Percentiles rank a stretch among this genome's conserved stretches.
phyloP scores from a whole-genome alignment of 1,140 invertebrate species.

The Cyclargus thomasi region DNA sequence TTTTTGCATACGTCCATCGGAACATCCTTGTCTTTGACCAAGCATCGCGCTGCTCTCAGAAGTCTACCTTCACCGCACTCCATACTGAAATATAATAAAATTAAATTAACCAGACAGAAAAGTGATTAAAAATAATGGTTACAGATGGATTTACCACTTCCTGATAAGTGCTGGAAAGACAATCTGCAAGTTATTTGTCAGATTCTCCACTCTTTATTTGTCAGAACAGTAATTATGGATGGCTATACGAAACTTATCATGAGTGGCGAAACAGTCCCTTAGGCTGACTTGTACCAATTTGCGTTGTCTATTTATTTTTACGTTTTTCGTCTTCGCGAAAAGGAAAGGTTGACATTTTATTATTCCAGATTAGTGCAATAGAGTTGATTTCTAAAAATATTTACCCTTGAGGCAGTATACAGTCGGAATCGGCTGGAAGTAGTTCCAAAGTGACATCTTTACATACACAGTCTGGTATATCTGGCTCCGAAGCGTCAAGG shows the following conservation, averaged over 20 bases:
- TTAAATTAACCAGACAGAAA: too few relatives aligned
- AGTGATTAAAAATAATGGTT: too few relatives aligned
- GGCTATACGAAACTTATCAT: too few relatives aligned
- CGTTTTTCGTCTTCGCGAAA: too few relatives aligned
- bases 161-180: too few relatives aligned
- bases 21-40: slow-evolving; percentile 56
- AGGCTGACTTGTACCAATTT: too few relatives aligned
- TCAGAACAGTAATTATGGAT: too few relatives aligned
- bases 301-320: too few relatives aligned
- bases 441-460: slow-evolving; percentile 58
- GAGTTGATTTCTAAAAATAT: slow-evolving; percentile 7
- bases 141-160: too few relatives aligned
- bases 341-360: not conserved
- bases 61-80: slow-evolving; percentile 62
- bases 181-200: too few relatives aligned
- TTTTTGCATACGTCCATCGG: slow-evolving; percentile 67
- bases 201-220: too few relatives aligned
- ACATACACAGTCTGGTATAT: slow-evolving; percentile 55
- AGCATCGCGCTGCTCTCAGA: slow-evolving; percentile 55
- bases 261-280: too few relatives aligned
- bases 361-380: not conserved
- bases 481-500: slow-evolving; percentile 55
- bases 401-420: slow-evolving; percentile 60
- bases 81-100: slow-evolving; percentile 30
- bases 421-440: slow-evolving; percentile 57